Evolutionary conservation across 2,888 invertebrate genomes (phyloP).

Genomic region (Sphaerophoria taeniata): DNA sequence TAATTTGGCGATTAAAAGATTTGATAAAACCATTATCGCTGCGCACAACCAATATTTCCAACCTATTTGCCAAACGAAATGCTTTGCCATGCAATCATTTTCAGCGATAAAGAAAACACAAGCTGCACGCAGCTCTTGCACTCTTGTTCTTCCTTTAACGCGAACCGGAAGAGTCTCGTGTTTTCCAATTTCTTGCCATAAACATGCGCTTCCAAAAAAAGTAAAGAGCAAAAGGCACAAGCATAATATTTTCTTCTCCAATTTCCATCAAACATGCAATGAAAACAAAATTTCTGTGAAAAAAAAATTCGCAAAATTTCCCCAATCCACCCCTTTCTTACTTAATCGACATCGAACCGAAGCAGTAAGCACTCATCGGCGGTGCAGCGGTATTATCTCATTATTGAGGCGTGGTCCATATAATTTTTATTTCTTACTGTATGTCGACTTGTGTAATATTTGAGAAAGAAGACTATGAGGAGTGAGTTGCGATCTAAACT

Average conservation of each 20-base stretch:
- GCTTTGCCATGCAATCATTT: constrained; percentile 50
- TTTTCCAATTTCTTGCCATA: constrained; percentile 27
- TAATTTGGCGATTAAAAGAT: constrained; percentile 63
- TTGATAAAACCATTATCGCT: constrained; percentile 68
- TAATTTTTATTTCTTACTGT: constrained; percentile 38
- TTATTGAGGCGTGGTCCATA: constrained; percentile 68
- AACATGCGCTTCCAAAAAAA: constrained; percentile 1
- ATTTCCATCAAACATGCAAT: constrained; percentile 68
- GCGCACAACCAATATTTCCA: constrained; percentile 39
- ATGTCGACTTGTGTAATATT: constrained; percentile 43
- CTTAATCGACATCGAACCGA: neutral
- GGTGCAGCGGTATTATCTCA: constrained; percentile 55
- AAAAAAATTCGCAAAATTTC: constrained; percentile 51
- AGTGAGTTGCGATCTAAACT: constrained; percentile 57
- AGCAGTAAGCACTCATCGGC: neutral
- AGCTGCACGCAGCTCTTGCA: constrained; percentile 11
- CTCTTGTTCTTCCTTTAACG: neutral
- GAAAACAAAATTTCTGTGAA: constrained; percentile 6
- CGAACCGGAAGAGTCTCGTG: constrained; percentile 58
- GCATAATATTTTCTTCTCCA: constrained; percentile 41
- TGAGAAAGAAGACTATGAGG: constrained; percentile 26
- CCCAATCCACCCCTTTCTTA: constrained; percentile 23
- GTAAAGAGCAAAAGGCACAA: neutral
- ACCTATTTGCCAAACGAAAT: constrained; percentile 49
- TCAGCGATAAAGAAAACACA: constrained; percentile 3